These are phyloP conservation scores for Neogobius melanostomus DNA, from an alignment of 2,113 vertebrate genomes.

Conservation along the genomic window DNA sequence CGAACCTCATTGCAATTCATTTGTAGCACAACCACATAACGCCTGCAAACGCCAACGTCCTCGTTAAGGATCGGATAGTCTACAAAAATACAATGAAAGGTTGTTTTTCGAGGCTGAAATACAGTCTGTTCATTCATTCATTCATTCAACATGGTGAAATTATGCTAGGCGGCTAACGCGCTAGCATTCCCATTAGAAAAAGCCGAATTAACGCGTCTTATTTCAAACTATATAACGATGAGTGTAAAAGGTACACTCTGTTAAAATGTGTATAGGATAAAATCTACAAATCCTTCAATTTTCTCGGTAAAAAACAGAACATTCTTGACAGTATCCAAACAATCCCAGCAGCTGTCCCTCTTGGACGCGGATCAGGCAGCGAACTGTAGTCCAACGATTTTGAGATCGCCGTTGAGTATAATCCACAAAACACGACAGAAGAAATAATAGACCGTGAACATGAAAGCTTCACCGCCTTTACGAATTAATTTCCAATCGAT, in stretches of 20 bases:
- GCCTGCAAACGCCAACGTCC: not conserved
- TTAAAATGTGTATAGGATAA: not conserved
- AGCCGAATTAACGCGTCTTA: slow-evolving; percentile 26
- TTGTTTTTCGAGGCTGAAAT: slow-evolving; percentile 14
- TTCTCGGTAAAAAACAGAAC: not conserved
- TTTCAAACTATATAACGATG: slow-evolving; percentile 14
- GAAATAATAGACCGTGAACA: not conserved
- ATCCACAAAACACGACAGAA: slow-evolving; percentile 5
- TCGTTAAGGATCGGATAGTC: not conserved
- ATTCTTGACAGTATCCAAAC: slow-evolving; percentile 34
- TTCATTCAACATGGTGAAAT: slow-evolving; percentile 51
- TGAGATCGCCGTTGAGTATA: slow-evolving; percentile 44
- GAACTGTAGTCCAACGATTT: slow-evolving; percentile 63
- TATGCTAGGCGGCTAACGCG: slow-evolving; percentile 32
- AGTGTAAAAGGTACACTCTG: not conserved
- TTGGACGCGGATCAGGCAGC: slow-evolving; percentile 4
- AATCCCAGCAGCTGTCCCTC: slow-evolving; percentile 8
- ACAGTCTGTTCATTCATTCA: slow-evolving; percentile 47
- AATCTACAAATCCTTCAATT: not conserved
- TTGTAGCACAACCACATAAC: slow-evolving; percentile 23
- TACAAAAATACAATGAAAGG: not conserved
- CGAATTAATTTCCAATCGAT: not conserved
- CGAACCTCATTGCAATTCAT: slow-evolving; percentile 53
- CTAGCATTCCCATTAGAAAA: slow-evolving; percentile 35
- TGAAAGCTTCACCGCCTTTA: not conserved